Conservation (phyloP, 2,888 invertebrate species). For the Campoletis raptor region DNA sequence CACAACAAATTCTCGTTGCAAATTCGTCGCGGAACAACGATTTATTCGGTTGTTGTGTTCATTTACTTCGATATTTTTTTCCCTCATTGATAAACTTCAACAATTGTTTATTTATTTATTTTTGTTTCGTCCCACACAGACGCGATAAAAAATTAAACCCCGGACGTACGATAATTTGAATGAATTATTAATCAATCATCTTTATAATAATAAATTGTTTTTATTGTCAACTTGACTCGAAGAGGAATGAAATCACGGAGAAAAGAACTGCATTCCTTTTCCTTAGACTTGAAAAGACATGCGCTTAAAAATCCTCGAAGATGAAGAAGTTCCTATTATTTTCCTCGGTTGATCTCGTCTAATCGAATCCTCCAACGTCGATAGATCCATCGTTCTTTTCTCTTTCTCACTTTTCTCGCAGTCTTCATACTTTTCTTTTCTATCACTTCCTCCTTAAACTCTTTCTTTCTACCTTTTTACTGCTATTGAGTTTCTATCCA, state of each 20-base stretch:
- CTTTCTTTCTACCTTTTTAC: slow-evolving; percentile 21
- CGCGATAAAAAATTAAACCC: not conserved
- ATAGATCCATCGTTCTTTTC: slow-evolving; percentile 26
- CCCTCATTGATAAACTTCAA: not conserved
- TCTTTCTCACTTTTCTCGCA: slow-evolving; percentile 4
- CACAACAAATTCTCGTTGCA: not conserved
- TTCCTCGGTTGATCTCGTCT: not conserved
- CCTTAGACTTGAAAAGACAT: not conserved
- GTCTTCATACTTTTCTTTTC: not conserved
- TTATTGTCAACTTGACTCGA: not conserved
- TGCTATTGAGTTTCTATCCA: slow-evolving; percentile 18
- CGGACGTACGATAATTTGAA: not conserved
- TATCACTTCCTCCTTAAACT: slow-evolving; percentile 14
- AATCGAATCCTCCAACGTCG: slow-evolving; percentile 33
- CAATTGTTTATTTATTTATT: not conserved
- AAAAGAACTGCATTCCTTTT: not conserved
- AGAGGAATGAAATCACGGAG: not conserved
- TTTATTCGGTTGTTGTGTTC: not conserved
- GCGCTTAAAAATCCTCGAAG: not conserved
- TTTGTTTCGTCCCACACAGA: not conserved
- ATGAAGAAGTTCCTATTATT: slow-evolving; percentile 12
- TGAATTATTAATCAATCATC: not conserved
- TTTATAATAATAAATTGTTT: not conserved
- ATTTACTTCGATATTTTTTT: not conserved
- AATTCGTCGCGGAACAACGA: not conserved